phyloP scores from a whole-genome alignment of 2,888 invertebrate genomes.

The Epicampocera succincta region DNA sequence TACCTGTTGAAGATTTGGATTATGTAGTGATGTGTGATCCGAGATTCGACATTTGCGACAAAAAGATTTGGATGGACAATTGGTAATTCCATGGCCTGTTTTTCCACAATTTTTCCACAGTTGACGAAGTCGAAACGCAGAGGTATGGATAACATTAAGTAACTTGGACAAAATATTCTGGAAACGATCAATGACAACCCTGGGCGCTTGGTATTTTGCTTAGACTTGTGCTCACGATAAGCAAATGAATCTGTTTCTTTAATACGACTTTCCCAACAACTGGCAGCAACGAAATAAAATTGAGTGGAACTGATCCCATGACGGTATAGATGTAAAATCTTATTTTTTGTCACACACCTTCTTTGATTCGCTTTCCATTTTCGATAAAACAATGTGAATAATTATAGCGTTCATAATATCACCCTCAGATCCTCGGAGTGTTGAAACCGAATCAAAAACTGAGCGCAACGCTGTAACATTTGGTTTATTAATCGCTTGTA shows the following conservation, averaged over 20 bases:
- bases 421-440: conserved; percentile 19
- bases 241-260: background rate
- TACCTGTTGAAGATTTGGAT: conserved; percentile 1
- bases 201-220: background rate
- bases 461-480: conserved; percentile 3
- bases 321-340: conserved; percentile 33
- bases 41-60: conserved; percentile 29
- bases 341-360: conserved; percentile 36
- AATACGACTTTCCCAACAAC: background rate
- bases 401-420: conserved; percentile 38
- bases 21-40: conserved; percentile 22
- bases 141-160: conserved; percentile 5
- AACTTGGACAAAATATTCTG: conserved; percentile 10
- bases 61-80: conserved; percentile 32
- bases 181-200: conserved; percentile 17
- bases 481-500: conserved; percentile 1
- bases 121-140: conserved; percentile 41
- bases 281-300: background rate
- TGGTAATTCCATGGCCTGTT: conserved; percentile 19
- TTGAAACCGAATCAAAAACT: conserved; percentile 11
- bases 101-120: conserved; percentile 46
- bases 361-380: conserved; percentile 35
- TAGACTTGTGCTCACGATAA: conserved; percentile 1
- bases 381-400: conserved; percentile 32
- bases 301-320: conserved; percentile 16